Base-by-base conservation (phyloP, 2,797 vertebrate species). In the Bryconaethiops microstoma region DNA sequence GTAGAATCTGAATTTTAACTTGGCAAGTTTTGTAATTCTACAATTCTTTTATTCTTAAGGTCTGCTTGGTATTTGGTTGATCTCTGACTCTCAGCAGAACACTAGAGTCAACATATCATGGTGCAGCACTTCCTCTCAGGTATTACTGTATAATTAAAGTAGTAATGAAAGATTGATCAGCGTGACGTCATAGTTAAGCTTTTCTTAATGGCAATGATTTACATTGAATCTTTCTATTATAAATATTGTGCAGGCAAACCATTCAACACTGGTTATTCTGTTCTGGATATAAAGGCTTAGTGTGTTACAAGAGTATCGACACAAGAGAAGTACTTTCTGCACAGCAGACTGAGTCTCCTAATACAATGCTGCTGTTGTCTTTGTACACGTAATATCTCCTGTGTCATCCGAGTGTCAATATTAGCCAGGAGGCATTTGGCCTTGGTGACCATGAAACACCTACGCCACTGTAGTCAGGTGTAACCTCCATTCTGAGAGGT, bases 321-420 rank as follows among this genome's bases (percentile, higher is more conserved):
- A 80, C 77, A 35, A 57, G 17, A 72, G 67, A 17, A 12, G 29
- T 59, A 29, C 57, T 17, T 42, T 39, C 54, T 74, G 54, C 35
- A 42, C 54, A 16, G 54, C 13, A 60, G 72, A 19, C 35, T 55
- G 25, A 6, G 19, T 12, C 29, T 73, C n/a, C n/a, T 13, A 13
- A 64, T 60, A 82, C 82, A 86, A 82, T 65, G 77, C 60, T 25
- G 42, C 80, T 10, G 79, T 65, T 29, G 74, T 42, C 77, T 76
- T 42, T 77, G 60, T 7, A 45, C n/a, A 80, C 40, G 78, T 70
- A 73, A 63, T 80, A 73, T 83, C 82, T 77, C 42, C 59, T 77
- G 72, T 68, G 74, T 68, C 77, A 78, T 82, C 86, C 74, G 55
- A 82, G 78, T 81, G 74, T 87, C 82, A 87, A 85, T 85, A 85